Percentiles rank a stretch among this genome's conserved stretches.
Conservation (phyloP, 2,113 vertebrate genomes). For the Ranitomeya variabilis region DNA sequence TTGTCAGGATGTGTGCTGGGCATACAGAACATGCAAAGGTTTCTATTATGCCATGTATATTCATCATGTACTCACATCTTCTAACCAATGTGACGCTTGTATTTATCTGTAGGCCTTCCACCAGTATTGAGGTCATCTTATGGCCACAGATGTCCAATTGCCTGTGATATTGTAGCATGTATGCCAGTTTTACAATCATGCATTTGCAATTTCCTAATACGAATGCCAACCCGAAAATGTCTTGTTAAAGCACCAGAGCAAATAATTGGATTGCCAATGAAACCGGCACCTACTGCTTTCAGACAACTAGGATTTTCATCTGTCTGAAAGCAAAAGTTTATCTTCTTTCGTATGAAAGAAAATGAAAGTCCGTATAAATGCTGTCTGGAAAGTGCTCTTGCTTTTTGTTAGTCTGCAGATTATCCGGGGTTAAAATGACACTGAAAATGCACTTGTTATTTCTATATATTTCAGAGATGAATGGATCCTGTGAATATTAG, state of each 20-base stretch:
- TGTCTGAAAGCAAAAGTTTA: background rate
- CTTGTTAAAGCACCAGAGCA: constrained; percentile 16
- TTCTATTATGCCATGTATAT: no score
- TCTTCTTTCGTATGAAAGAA: background rate
- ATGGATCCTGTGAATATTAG: background rate
- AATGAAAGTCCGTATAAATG: background rate
- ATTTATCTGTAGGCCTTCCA: background rate
- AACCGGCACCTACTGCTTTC: background rate
- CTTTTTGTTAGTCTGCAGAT: background rate
- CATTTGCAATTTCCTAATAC: background rate
- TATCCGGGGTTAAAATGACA: constrained; percentile 11
- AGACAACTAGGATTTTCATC: background rate
- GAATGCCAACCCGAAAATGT: background rate
- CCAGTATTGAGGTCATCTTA: background rate
- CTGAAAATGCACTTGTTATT: constrained; percentile 10
- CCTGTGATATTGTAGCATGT: background rate
- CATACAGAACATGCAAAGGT: no score
- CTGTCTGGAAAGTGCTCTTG: background rate
- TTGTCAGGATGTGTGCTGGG: no score
- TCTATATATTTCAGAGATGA: background rate
- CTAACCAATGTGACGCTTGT: background rate
- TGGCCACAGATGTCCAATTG: background rate
- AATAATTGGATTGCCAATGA: constrained; percentile 21
- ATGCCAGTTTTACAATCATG: background rate
- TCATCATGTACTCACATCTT: background rate